Conservation (phyloP, 2,797 vertebrate species). For the Lepilemur septentrionalis region DNA sequence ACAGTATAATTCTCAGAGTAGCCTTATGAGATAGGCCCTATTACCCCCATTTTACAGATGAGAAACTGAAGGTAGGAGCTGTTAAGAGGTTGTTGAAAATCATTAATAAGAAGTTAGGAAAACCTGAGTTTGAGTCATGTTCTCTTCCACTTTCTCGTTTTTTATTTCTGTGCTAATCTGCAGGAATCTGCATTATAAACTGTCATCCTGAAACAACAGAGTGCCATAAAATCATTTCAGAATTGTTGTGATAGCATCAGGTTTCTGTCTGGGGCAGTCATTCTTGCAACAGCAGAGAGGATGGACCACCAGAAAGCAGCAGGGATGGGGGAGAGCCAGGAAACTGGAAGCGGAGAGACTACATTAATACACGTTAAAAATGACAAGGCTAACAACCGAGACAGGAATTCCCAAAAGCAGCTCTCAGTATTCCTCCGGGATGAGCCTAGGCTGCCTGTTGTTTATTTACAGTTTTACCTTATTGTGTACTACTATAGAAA, state of each 20-base stretch:
- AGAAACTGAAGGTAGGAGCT: neutral
- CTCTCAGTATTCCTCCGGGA: neutral
- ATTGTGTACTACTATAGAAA: neutral
- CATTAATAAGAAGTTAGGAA: neutral
- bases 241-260: neutral
- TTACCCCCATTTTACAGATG: neutral
- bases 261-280: neutral
- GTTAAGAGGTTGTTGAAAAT: neutral
- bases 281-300: neutral
- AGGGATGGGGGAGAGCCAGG: accelerated
- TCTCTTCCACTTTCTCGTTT: neutral
- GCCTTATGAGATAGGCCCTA: neutral
- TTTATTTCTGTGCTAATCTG: neutral
- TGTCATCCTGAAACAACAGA: neutral
- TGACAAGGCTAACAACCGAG: neutral
- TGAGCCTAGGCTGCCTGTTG: neutral
- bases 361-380: neutral
- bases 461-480: neutral
- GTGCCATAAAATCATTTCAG: neutral
- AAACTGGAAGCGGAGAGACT: neutral
- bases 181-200: neutral
- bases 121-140: neutral
- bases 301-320: neutral
- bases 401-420: neutral
- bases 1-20: neutral